Evolutionary conservation across 2,113 vertebrate species (phyloP).

Genomic region (Alethe diademata): DNA sequence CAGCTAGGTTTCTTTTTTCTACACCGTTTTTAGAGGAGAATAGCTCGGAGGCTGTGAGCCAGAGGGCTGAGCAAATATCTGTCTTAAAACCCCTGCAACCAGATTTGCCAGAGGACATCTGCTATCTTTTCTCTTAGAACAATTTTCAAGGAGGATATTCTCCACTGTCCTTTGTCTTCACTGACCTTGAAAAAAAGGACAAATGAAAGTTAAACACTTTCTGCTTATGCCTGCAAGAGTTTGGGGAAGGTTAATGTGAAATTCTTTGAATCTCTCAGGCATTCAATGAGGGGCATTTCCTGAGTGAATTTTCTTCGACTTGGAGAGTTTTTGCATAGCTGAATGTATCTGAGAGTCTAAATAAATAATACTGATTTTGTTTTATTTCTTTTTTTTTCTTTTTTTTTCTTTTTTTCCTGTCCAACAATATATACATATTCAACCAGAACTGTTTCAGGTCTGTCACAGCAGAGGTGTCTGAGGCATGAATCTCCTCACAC

Average conservation of each 20-base stretch:
- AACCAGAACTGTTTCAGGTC: neutral
- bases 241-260: neutral
- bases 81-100: neutral
- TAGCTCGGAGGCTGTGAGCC: neutral
- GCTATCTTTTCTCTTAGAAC: neutral
- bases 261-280: neutral
- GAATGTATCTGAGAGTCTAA: neutral
- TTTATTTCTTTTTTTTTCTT: neutral
- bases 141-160: neutral
- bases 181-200: neutral
- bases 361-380: neutral
- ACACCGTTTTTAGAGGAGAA: rapidly evolving
- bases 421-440: rapidly evolving
- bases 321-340: neutral
- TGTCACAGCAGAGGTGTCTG: neutral
- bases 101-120: neutral
- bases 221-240: neutral
- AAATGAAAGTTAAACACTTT: neutral
- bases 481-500: neutral
- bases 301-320: neutral
- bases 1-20: neutral
- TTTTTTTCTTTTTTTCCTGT: neutral
- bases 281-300: neutral
- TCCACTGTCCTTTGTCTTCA: neutral
- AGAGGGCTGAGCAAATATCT: neutral